Base-by-base conservation (phyloP, 1,140 invertebrate genomes). In the Cylas formicarius region DNA sequence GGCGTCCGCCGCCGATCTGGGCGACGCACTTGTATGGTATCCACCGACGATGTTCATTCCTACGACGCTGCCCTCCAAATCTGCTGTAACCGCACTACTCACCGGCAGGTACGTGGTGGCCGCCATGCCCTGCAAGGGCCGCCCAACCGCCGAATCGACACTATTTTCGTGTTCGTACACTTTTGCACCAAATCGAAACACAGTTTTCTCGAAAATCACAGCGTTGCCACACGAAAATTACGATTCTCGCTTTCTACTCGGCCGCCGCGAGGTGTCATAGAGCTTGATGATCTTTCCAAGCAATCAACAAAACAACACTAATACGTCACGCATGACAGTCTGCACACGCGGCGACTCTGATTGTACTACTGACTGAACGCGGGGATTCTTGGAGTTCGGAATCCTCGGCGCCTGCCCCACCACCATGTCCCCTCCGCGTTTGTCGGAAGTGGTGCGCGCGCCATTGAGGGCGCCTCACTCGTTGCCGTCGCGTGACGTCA, bases 61-160 rank as follows among this genome's bases (percentile, higher is more conserved):
- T 69, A 80, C 78, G 59, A 79, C 67, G 75, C 79, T 77, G 70
- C 84, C 77, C 72, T 86, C 84, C 69, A 87, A 74, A 66, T 86
- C 84, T 59, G 73, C 67, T 53, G 73, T 73, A 52, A 77, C 73
- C 69, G 78, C 78, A 70, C 77, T 80, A 71, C 78, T 78, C 67
- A 78, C 74, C 63, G 80, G 80, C 81, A 87, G 84, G 72, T 87
- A 87, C 73, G 84, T 85, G 70, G 84, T 86, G 72, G 81, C 73
- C 73, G 84, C 83, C 84, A 86, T 86, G 72, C 74, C 75, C 74
- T 72, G 71, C 66, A 74, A 72, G 64, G 71, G 72, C 63, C 73
- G 66, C 66, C 72, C 69, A 65, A 71, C 69, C 68, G 67, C 68
- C 66, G 71, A 74, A 71, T 56, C 75, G 70, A 72, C 74, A 73